Conservation (phyloP, 2,797 vertebrate genomes). For the Enteromius unitaeniatus region DNA sequence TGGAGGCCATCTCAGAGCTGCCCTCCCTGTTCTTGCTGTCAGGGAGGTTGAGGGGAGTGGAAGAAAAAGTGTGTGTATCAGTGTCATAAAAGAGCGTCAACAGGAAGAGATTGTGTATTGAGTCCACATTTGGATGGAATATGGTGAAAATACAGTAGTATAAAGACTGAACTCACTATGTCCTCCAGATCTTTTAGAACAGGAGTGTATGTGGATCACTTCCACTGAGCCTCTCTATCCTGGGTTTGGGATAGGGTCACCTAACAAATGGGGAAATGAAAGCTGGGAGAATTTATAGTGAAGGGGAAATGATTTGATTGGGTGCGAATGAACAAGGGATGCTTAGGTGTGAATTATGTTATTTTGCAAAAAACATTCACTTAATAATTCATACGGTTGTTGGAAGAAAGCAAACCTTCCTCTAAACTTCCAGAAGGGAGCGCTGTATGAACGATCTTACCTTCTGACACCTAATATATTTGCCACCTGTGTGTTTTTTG, state of each 20-base stretch:
- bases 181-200: not conserved
- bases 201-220: conserved; percentile 1
- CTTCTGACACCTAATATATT: not conserved
- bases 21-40: not conserved
- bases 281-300: too few relatives aligned
- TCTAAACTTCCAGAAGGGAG: not conserved
- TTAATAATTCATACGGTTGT: not conserved
- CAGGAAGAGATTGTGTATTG: not conserved
- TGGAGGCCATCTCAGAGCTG: too few relatives aligned
- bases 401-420: not conserved
- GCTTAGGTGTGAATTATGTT: too few relatives aligned
- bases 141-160: too few relatives aligned
- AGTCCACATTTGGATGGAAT: conserved; percentile 5
- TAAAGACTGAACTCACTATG: too few relatives aligned
- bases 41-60: not conserved
- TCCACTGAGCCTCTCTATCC: not conserved
- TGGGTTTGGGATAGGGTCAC: not conserved
- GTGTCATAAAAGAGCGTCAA: not conserved
- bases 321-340: too few relatives aligned
- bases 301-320: too few relatives aligned
- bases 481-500: too few relatives aligned
- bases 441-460: not conserved
- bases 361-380: too few relatives aligned
- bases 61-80: not conserved
- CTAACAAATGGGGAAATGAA: too few relatives aligned